Evolutionary conservation across 2,888 invertebrate species (phyloP), one percentile per base, ranked within the genome.

Genomic region (Auanema sp.): DNA sequence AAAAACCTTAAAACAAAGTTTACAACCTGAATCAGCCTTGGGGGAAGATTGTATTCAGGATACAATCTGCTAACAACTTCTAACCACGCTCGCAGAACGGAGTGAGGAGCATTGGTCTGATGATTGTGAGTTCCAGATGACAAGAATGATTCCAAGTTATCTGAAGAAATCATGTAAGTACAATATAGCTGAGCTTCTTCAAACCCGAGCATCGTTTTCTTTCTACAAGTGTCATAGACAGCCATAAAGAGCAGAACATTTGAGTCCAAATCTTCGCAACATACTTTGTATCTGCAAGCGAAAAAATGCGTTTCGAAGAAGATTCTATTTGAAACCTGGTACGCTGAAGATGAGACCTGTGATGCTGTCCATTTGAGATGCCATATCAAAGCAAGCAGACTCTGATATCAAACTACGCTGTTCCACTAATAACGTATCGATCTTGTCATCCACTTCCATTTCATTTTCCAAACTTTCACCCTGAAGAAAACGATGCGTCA

Each of bases 71-170:
- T 59, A 10, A 73, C 57, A 12, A 70, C 64, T 14, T 71, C 66
- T 11, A 76, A 58, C 69, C 71, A 70, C 1, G 70, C 67, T 1
- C 65, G 43, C 11, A 76, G 56, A 5, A 69, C 71, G 44, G 71
- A 69, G 11, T 67, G 55, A n/a, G 61, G 56, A 14, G 64, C 65
- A 10, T 58, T 56, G 24, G 53, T 51, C 24, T 64, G 66, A 5
- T 12, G 14, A 21, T 67, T 73, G 21, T 73, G 73, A 11, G 47
- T 52, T 21, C 71, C 73, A 25, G 68, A 58, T 5, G 60, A 47
- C 33, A 71, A 16, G 58, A 73, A 73, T 10, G 69, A 66, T 4
- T 66, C 58, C 5, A 70, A 42, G 12, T 66, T 18, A 2, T 10
- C 43, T 47, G 18, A 33, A 62, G 47, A 23, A 49, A 52, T 12